phyloP scores from a whole-genome alignment of 2,113 vertebrate species.

The Spea bombifrons region DNA sequence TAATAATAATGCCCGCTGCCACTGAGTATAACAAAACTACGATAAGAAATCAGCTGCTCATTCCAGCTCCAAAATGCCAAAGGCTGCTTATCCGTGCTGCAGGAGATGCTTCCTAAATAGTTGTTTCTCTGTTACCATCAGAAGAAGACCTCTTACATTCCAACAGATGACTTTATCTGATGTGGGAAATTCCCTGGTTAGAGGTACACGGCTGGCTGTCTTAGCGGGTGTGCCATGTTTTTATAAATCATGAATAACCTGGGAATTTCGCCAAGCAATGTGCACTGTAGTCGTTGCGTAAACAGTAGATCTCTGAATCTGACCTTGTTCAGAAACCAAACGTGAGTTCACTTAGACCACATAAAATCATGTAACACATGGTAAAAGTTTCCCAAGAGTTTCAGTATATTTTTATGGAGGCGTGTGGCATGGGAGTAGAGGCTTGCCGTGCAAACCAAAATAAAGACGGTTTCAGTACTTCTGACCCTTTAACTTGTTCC shows the following conservation, averaged over 20 bases:
- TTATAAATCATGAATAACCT: conserved; percentile 27
- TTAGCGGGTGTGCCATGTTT: conserved; percentile 27
- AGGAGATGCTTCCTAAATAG: too few relatives aligned
- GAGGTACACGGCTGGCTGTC: conserved; percentile 9
- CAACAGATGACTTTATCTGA: background rate
- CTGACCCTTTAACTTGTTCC: background rate
- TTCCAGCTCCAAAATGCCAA: too few relatives aligned
- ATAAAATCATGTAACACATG: conserved; percentile 16
- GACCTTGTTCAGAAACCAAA: conserved; percentile 10
- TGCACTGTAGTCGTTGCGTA: conserved; percentile 14
- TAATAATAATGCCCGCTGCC: too few relatives aligned
- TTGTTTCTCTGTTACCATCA: background rate
- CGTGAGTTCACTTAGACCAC: background rate
- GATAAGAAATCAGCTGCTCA: too few relatives aligned
- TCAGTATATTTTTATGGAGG: conserved; percentile 3
- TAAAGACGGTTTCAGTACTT: background rate
- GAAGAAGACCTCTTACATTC: background rate
- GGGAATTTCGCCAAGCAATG: conserved; percentile 14
- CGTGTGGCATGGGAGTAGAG: background rate
- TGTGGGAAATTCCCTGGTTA: conserved; percentile 37
- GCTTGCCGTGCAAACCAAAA: background rate
- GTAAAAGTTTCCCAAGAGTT: conserved; percentile 25
- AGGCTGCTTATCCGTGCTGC: too few relatives aligned
- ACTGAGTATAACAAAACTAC: too few relatives aligned
- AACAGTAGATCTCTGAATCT: conserved; percentile 20